Evolutionary conservation across 2,888 invertebrate species (phyloP).

Genomic region (Oeneis ivallda): DNA sequence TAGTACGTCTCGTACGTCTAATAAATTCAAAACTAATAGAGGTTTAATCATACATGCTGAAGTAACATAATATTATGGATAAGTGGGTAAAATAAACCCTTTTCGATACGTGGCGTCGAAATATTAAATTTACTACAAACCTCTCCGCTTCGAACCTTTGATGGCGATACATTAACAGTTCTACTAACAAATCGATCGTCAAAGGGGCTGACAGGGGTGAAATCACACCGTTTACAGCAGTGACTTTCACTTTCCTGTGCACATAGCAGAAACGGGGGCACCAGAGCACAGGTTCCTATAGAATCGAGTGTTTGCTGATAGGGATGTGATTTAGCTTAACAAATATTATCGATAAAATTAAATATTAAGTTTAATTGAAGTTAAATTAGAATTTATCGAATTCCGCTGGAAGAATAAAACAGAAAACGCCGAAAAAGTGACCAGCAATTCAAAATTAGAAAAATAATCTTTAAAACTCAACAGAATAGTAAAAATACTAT

Average conservation of each 20-base stretch:
- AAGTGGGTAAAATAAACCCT: neutral
- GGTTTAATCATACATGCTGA: neutral
- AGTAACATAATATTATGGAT: too few relatives aligned
- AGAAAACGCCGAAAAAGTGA: too few relatives aligned
- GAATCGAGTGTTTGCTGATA: slow-evolving; percentile 37
- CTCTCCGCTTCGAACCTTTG: neutral
- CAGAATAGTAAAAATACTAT: too few relatives aligned
- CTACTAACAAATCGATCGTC: slow-evolving; percentile 24
- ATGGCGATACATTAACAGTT: slow-evolving; percentile 18
- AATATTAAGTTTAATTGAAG: neutral
- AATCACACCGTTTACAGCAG: slow-evolving; percentile 46
- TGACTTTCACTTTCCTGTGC: slow-evolving; percentile 52
- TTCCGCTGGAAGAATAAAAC: too few relatives aligned
- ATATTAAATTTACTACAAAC: neutral
- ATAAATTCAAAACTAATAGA: neutral
- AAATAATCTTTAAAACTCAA: too few relatives aligned
- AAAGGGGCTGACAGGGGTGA: slow-evolving; percentile 36
- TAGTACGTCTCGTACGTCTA: too few relatives aligned
- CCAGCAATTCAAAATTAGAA: too few relatives aligned
- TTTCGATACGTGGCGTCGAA: neutral
- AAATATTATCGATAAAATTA: slow-evolving; percentile 20
- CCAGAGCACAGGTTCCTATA: slow-evolving; percentile 42
- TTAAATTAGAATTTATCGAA: neutral
- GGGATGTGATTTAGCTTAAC: slow-evolving; percentile 23
- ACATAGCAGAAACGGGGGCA: slow-evolving; percentile 50